Evolutionary conservation across 2,888 invertebrate species (phyloP), one percentile per base, ranked within the genome.

Genomic region (Ectemnius continuus): DNA sequence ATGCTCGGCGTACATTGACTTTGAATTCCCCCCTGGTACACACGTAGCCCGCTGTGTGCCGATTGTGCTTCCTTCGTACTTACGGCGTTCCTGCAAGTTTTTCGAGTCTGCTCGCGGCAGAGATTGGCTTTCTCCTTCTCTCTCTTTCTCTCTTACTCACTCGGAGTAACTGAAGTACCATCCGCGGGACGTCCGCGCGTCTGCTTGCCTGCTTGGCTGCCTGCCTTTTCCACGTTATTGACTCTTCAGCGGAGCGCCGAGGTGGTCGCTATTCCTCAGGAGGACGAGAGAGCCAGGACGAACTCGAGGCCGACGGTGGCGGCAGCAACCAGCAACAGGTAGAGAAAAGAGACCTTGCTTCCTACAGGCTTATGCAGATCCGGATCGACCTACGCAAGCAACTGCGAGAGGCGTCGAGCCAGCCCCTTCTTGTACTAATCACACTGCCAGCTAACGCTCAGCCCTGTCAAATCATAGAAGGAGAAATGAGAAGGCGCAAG

Each of bases 331-430:
- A 45, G 16, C 52, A 52, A 57, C 57, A 60, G 66, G 67, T 62
- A 65, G 56, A 36, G 57, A 28, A 60, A 70, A 56, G 58, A 48
- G 36, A 57, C 23, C 45, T 61, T 18, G 8, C 36, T 36, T 11
- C 11, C 36, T 36, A 36, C 11, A 61, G 70, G 60, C 57, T 73
- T 72, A 76, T 75, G 82, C 78, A 77, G 75, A 82, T 80, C 75
- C 72, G 80, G 73, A 78, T 82, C 80, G 69, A 66, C 75, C 80
- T 82, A 82, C 80, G 82, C 81, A 82, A 67, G 82, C 81, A 82
- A 67, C 67, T 61, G 63, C 52, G 58, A 57, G 36, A 23, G 60
- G 16, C 61, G 58, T 68, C 58, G 45, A 57, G 56, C 0, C 73
- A 58, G 57, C 47, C n/a, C 3, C 47, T 47, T 13, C 52, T 52